Evolutionary conservation across 2,888 invertebrate species (phyloP), one percentile per base, ranked within the genome.

Genomic region (Lithophane leautieri): DNA sequence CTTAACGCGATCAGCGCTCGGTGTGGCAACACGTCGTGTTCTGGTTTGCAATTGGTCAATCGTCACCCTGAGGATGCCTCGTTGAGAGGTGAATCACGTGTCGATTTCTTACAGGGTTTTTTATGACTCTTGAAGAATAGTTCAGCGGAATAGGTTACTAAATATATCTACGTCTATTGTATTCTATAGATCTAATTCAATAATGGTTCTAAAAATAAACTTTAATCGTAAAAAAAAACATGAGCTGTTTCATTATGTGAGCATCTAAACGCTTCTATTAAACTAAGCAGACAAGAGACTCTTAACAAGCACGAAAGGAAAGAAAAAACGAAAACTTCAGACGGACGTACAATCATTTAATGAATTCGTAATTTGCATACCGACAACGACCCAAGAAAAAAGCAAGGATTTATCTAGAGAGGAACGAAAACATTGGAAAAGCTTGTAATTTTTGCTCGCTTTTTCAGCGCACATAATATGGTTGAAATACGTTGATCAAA

Each of bases 321-420:
- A 90, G 6, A 91, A 92, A 91, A 91, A 91, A 68, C 22, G 88
- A 91, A 94, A 93, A 91, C 92, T 93, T 89, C 87, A 89, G 88
- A 91, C 91, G 91, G 89, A 90, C 91, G 94, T 92, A 94, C 95
- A 94, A 95, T 94, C 93, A 94, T 95, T 94, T 94, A 95, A 95
- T 95, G 95, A 95, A 95, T 95, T 95, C 93, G 91, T 93, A 94
- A 95, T 95, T 95, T 95, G 94, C 94, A 95, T 95, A 94, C 94
- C 94, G 93, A 94, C 93, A 92, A 92, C 91, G 91, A 90, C 86
- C 89, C 90, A 88, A 88, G 89, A 89, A 93, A 93, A 92, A 93
- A 93, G 90, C 86, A 83, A 34, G 85, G 82, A 92, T 84, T 61
- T 88, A 82, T 82, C 86, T 82, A 89, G 92, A 93, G 92, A 74